Conservation (phyloP, 2,113 vertebrate genomes). For the Myotis davidii region DNA sequence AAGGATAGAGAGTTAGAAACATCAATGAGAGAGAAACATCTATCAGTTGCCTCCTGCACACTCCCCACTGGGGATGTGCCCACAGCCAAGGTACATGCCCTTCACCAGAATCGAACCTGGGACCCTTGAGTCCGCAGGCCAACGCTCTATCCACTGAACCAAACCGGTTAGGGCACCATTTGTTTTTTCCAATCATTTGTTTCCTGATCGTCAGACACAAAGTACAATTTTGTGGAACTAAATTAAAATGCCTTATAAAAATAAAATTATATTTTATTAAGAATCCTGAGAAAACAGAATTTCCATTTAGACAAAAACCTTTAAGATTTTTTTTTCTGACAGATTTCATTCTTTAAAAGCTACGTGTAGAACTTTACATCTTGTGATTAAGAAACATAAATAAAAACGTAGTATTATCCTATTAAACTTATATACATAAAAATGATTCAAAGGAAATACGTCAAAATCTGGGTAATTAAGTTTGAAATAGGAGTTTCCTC, state of each 20-base stretch:
- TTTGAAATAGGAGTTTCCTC: background rate
- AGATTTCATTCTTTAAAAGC: background rate
- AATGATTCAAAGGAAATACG: background rate
- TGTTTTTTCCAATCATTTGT: background rate
- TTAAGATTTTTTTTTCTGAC: background rate
- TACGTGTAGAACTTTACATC: background rate
- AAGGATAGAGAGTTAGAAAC: too few species aligned
- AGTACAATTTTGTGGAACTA: background rate
- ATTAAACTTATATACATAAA: conserved; percentile 24
- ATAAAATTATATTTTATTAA: conserved; percentile 15
- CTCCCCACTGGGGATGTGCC: too few species aligned
- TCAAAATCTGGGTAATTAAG: background rate
- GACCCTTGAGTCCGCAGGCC: too few species aligned
- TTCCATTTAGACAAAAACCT: background rate
- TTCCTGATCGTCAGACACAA: background rate
- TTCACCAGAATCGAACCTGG: too few species aligned
- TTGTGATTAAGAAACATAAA: background rate
- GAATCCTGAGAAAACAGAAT: background rate
- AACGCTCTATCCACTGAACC: too few species aligned
- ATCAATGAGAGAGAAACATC: too few species aligned
- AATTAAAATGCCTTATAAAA: background rate
- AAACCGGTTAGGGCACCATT: too few species aligned
- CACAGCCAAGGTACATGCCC: too few species aligned
- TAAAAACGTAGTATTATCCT: background rate
- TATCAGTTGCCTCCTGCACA: too few species aligned